Evolutionary conservation across 2,888 invertebrate species (phyloP).

Genomic region (Chalcis sispes): DNA sequence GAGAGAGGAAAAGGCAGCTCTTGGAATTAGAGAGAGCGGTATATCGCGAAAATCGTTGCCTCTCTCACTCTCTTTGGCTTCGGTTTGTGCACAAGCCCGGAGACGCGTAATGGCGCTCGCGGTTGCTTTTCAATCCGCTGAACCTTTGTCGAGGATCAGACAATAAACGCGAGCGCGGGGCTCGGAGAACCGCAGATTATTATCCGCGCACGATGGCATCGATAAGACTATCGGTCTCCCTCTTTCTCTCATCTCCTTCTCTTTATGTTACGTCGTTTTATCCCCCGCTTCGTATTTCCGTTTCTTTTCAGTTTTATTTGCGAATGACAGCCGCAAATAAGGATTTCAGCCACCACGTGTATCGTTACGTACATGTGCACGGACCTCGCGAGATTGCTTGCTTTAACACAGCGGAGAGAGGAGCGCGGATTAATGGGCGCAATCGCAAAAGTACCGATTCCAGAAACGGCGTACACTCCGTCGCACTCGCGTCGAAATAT

Average conservation of each 20-base stretch:
- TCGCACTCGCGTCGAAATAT: too few relatives aligned
- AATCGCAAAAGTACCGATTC: too few relatives aligned
- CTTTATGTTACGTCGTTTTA: too few relatives aligned
- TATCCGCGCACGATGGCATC: constrained; percentile 29
- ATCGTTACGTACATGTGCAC: too few relatives aligned
- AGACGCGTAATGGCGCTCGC: constrained; percentile 20
- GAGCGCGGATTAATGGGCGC: too few relatives aligned
- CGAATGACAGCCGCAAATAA: not conserved
- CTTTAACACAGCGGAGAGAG: too few relatives aligned
- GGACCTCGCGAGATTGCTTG: too few relatives aligned
- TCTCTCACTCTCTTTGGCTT: not conserved
- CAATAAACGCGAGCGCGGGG: constrained; percentile 21
- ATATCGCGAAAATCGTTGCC: constrained; percentile 20
- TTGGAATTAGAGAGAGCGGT: constrained; percentile 23
- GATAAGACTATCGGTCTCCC: constrained; percentile 26
- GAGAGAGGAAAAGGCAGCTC: not conserved
- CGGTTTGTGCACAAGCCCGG: constrained; percentile 19
- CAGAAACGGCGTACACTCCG: too few relatives aligned
- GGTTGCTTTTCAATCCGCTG: constrained; percentile 23
- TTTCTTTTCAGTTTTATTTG: too few relatives aligned
- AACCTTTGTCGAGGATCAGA: constrained; percentile 39
- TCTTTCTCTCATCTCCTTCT: too few relatives aligned
- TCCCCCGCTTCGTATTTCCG: not conserved
- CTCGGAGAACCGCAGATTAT: constrained; percentile 24
- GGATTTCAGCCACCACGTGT: too few relatives aligned